Conservation (phyloP, 1,140 invertebrate genomes). For the Pseudomyrmex concolor region DNA sequence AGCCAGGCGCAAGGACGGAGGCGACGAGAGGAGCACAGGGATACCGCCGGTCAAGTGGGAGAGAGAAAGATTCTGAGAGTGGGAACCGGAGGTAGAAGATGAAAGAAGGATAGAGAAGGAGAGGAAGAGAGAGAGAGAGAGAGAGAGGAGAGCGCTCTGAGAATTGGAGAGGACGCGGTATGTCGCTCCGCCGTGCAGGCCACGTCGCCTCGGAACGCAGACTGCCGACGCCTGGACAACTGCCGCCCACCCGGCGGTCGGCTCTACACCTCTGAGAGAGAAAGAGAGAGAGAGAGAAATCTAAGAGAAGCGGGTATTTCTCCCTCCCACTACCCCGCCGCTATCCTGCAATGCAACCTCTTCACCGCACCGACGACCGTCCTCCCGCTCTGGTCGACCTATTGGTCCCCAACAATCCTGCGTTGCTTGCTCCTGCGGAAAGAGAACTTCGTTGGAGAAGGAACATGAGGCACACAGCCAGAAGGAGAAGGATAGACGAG, state of each 20-base stretch:
- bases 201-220: conserved; percentile 80
- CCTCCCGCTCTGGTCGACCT: conserved; percentile 20
- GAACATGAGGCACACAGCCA: conserved; percentile 7
- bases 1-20: conserved; percentile 45
- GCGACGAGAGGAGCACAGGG: conserved; percentile 33
- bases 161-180: conserved; percentile 76
- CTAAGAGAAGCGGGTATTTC: conserved; percentile 35
- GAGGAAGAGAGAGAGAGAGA: neutral
- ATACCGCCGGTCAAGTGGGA: conserved; percentile 28
- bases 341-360: neutral
- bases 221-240: conserved; percentile 80
- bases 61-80: conserved; percentile 4
- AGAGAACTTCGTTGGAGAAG: conserved; percentile 14
- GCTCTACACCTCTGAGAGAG: conserved; percentile 52
- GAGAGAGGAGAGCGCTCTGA: conserved; percentile 58
- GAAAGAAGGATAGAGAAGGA: conserved; percentile 19
- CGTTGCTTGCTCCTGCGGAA: conserved; percentile 47
- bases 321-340: neutral
- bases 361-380: conserved; percentile 20
- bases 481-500: neutral
- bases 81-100: conserved; percentile 40
- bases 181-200: conserved; percentile 78
- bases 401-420: conserved; percentile 34
- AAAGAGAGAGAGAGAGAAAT: conserved; percentile 21
- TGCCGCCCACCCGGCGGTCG: conserved; percentile 80